Conservation (phyloP, 92 coral and sea anemone genomes). For the Phenganax marumi region DNA sequence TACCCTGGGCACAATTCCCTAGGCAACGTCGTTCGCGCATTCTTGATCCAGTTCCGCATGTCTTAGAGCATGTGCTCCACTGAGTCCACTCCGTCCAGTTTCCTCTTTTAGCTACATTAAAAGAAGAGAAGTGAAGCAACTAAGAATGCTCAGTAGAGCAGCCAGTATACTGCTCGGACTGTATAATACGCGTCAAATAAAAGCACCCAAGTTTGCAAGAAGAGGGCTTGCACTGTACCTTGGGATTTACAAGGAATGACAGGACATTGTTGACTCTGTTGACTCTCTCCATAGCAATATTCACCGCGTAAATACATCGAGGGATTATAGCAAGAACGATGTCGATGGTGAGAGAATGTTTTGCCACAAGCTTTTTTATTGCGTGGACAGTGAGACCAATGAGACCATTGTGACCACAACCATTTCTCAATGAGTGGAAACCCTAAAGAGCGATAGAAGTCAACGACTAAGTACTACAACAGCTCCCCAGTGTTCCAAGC, state of each 20-base stretch:
- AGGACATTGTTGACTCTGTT: background rate
- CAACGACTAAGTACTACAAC: too few relatives aligned
- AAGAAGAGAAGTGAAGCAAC: background rate
- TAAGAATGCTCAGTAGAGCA: background rate
- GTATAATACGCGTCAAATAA: background rate
- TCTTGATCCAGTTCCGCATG: background rate
- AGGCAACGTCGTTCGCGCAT: background rate
- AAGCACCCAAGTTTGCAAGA: background rate
- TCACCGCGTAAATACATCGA: background rate
- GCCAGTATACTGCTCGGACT: background rate
- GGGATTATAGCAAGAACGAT: background rate
- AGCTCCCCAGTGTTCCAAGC: too few relatives aligned
- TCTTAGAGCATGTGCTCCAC: background rate
- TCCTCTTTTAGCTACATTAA: background rate
- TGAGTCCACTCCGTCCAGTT: background rate
- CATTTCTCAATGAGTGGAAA: background rate
- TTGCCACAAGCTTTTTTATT: background rate
- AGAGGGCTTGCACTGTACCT: background rate
- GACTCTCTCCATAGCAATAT: background rate
- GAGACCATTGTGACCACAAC: conserved; percentile 21
- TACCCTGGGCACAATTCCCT: background rate
- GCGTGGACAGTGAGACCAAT: conserved; percentile 10
- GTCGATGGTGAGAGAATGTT: background rate
- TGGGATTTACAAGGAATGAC: conserved; percentile 7
- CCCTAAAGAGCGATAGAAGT: background rate